Evolutionary conservation across 2,797 vertebrate species (phyloP), one percentile per base, ranked within the genome.

Genomic region (Oreortyx pictus): DNA sequence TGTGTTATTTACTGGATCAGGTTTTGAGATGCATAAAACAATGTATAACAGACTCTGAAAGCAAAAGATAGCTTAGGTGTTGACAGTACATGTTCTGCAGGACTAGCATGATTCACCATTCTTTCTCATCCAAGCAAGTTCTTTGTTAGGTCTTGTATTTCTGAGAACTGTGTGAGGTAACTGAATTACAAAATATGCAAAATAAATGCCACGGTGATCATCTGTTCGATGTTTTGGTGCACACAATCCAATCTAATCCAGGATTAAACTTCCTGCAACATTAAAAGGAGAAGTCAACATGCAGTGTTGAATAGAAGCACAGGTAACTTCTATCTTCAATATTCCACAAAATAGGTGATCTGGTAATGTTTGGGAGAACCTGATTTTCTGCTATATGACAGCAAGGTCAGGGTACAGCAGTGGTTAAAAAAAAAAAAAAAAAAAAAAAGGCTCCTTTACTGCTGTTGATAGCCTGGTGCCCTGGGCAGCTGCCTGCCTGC

Each of bases 121-220:
- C 14, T 60, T 70, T 79, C 76, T 44, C 83, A 81, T n/a, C 77
- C 77, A 77, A 82, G 86, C 24, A 67, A 64, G 61, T 82, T 82
- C 88, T 91, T 93, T 91, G 88, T 93, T 86, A 71, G 37, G 80
- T 94, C 87, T 94, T 95, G 83, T 82, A 56, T 20, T 94, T 93
- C 70, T 83, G 56, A 85, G 89, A 92, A 88, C 10, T 9, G 4
- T 47, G 11, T 92, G 86, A 95, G 35, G 88, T 82, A 93, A 91
- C 52, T 44, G 44, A n/a, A 31, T 93, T 91, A 62, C 66, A 92
- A 92, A 90, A 85, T 2, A 1, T 49, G 50, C 68, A 41, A 92
- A 94, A 92, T 68, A 93, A 92, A 73, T 57, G 66, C 8, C 50
- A 8, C 1, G 22, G 25, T 88, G 84, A 84, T 68, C 74, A 82